Percentiles rank a stretch among this genome's conserved stretches.
phyloP scores from a whole-genome alignment of 2,113 vertebrate species.

The Zeus faber region DNA sequence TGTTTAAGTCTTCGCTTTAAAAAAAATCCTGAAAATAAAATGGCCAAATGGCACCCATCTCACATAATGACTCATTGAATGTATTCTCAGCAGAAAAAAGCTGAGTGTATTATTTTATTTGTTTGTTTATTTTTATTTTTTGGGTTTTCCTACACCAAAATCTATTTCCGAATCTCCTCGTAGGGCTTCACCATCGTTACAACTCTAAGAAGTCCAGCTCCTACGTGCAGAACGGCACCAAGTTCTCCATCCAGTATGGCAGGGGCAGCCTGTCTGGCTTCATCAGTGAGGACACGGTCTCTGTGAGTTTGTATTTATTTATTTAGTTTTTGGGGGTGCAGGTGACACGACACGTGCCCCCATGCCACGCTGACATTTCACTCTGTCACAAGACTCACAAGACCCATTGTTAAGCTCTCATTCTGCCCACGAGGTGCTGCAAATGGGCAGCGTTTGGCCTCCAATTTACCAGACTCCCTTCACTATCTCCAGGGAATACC shows the following conservation, averaged over 20 bases:
- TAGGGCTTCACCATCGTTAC: conserved; percentile 85
- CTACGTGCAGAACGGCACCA: conserved; percentile 72
- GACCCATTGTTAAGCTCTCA: conserved; percentile 28
- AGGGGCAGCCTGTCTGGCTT: conserved; percentile 78
- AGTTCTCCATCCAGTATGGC: conserved; percentile 81
- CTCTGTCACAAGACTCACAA: background rate
- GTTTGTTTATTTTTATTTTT: background rate
- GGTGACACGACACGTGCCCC: background rate
- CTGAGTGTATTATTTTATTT: background rate
- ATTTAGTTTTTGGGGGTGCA: background rate
- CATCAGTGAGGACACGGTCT: conserved; percentile 81
- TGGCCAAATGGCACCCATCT: too few relatives aligned
- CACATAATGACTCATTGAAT: too few relatives aligned
- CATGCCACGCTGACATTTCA: background rate
- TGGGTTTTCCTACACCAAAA: background rate
- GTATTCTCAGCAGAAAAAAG: background rate
- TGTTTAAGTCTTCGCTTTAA: background rate
- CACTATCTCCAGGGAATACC: background rate
- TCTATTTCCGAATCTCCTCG: too few relatives aligned
- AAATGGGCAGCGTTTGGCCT: background rate
- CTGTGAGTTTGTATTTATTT: too few relatives aligned
- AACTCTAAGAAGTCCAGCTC: conserved; percentile 78
- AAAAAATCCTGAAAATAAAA: too few relatives aligned
- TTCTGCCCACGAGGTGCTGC: conserved; percentile 19
- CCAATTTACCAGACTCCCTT: background rate